phyloP scores from a whole-genome alignment of 2,797 vertebrate genomes.

The Enteromius paludinosus region DNA sequence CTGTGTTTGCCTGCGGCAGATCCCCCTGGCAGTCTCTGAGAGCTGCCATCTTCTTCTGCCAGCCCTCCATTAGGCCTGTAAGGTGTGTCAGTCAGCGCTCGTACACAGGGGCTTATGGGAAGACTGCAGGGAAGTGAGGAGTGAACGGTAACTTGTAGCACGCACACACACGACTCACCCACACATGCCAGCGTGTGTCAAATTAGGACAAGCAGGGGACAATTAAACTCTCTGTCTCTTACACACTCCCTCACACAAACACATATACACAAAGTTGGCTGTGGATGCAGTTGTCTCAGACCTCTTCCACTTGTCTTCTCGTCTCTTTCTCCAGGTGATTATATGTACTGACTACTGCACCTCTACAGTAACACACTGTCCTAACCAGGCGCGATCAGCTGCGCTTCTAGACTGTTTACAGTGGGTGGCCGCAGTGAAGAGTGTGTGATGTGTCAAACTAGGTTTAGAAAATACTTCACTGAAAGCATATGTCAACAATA shows the following conservation, averaged over 20 bases:
- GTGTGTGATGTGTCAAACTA: conserved; percentile 19
- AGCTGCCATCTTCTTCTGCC: conserved; percentile 60
- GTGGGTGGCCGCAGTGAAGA: conserved; percentile 8
- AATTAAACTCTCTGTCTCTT: conserved; percentile 49
- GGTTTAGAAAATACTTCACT: conserved; percentile 2
- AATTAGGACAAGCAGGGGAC: conserved; percentile 57
- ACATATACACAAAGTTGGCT: conserved; percentile 36
- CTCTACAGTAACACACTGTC: conserved; percentile 37
- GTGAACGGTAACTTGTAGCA: conserved; percentile 49
- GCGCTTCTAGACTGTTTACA: conserved; percentile 21
- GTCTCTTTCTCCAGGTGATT: conserved; percentile 48
- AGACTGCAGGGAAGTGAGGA: conserved; percentile 49
- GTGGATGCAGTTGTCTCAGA: conserved; percentile 46
- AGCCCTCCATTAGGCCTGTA: conserved; percentile 64
- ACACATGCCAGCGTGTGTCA: conserved; percentile 52
- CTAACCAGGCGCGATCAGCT: conserved; percentile 2
- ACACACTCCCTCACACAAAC: conserved; percentile 34
- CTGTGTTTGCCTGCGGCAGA: conserved; percentile 61
- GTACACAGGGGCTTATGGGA: conserved; percentile 55
- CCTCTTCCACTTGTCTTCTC: conserved; percentile 44
- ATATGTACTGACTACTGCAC: conserved; percentile 47
- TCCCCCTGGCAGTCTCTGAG: conserved; percentile 59
- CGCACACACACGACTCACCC: conserved; percentile 44
- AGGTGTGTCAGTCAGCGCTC: conserved; percentile 66
- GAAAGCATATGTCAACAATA: background rate